Conservation (phyloP, 2,888 invertebrate species). For the Drosophila monieri region DNA sequence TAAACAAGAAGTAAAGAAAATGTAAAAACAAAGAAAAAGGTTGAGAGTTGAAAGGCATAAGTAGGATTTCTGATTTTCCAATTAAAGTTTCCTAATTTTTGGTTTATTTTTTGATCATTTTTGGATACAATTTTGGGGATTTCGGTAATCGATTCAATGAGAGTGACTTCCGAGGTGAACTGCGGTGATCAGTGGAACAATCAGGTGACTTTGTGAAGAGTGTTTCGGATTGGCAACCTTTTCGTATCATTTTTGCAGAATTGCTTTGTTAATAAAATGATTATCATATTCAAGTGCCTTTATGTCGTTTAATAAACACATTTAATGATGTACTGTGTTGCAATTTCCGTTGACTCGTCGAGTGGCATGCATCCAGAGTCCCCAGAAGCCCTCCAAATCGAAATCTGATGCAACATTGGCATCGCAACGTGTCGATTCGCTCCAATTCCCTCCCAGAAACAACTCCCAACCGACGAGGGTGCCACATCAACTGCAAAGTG, state of each 20-base stretch:
- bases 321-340: neutral
- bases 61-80: constrained; percentile 22
- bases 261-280: neutral
- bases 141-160: constrained; percentile 30
- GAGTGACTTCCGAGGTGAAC: constrained; percentile 22
- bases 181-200: constrained; percentile 16
- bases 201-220: constrained; percentile 8
- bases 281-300: neutral
- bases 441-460: constrained; percentile 60
- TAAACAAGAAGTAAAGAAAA: constrained; percentile 26
- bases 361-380: neutral
- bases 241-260: neutral
- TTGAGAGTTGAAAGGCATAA: constrained; percentile 40
- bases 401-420: constrained; percentile 65
- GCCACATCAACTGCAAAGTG: constrained; percentile 23
- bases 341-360: neutral
- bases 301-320: neutral
- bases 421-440: constrained; percentile 59
- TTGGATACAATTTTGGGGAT: neutral
- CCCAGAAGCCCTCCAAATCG: too few relatives aligned
- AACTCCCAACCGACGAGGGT: constrained; percentile 9
- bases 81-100: constrained; percentile 5
- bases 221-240: neutral
- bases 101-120: neutral
- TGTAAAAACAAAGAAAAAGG: constrained; percentile 32